These are phyloP conservation scores for Synanthedon tipuliformis DNA, from an alignment of 2,888 invertebrate species.

Conservation along the genomic window DNA sequence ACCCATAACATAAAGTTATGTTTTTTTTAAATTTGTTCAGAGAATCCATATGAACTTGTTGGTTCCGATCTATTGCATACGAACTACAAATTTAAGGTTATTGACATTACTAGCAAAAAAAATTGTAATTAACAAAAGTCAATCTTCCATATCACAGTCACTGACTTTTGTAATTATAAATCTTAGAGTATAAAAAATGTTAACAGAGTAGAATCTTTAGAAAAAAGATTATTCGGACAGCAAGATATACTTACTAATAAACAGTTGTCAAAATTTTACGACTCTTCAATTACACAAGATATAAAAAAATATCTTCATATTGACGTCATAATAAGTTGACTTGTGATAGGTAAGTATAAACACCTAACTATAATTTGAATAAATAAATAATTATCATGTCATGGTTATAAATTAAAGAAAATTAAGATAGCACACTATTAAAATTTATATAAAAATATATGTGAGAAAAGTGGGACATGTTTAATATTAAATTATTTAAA, in stretches of 20 bases:
- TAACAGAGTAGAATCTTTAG: not conserved
- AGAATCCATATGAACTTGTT: no score
- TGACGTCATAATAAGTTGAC: no score
- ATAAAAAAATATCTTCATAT: no score
- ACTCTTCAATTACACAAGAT: no score
- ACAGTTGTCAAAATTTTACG: no score
- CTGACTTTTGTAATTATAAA: not conserved
- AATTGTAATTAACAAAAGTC: not conserved
- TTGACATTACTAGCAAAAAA: not conserved
- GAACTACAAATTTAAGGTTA: not conserved
- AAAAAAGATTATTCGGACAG: not conserved
- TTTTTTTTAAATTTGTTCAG: no score
- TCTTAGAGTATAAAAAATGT: not conserved
- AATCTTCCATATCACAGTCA: not conserved
- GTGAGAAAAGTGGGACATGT: not conserved
- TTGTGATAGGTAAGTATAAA: no score
- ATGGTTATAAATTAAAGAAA: not conserved
- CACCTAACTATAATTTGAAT: no score
- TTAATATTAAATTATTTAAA: slow-evolving; percentile 4
- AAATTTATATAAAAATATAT: not conserved
- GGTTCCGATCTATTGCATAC: not conserved
- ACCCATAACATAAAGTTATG: no score
- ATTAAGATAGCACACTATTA: not conserved
- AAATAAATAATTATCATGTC: no score
- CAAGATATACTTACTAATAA: no score